Evolutionary conservation across 2,888 invertebrate species (phyloP), one percentile per base, ranked within the genome.

Genomic region (Sinopyrophorus schimmeli): DNA sequence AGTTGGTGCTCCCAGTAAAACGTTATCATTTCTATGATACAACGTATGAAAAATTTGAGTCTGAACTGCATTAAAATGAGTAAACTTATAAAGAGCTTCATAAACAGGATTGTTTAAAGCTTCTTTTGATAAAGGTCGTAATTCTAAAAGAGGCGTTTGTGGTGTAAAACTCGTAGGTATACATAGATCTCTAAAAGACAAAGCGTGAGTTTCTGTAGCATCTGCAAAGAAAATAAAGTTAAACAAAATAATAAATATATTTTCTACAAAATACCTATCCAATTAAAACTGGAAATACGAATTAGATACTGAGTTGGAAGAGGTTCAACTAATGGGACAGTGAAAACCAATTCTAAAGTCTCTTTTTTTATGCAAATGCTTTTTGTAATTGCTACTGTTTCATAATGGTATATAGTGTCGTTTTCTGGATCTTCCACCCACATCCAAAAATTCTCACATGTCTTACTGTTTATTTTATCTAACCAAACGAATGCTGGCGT

Each of bases 1-100:
- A 0, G 96, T 97, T 0, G 96, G 96, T 0, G 98, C 98, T 0
- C 96, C 96, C 3, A 99, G 76, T 14, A 99, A 75, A 4, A 95
- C 89, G 69, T 98, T 98, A 60, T 85, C 82, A 65, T 99, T 94
- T 0, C 93, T 94, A 68, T 98, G 90, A 73, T 95, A 99, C 3
- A 99, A 76, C 31, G 92, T 89, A 73, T 97, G 94, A 73, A 99
- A 99, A 54, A 99, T 88, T 77, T 99, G 97, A 0, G 96, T 96
- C 75, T 98, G 98, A 57, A 99, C 94, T 1, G 98, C 96, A 76
- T 99, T 99, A 77, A 99, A 99, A 71, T 96, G 95, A 0, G 86
- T 83, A 73, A 97, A 99, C 52, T 79, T 81, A 76, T 95, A 99
- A 2, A 99, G 77, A 35, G 81, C 77, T 70, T 97, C 89, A 65